Conservation (phyloP, 2,113 vertebrate genomes). For the Ciconia maguari region DNA sequence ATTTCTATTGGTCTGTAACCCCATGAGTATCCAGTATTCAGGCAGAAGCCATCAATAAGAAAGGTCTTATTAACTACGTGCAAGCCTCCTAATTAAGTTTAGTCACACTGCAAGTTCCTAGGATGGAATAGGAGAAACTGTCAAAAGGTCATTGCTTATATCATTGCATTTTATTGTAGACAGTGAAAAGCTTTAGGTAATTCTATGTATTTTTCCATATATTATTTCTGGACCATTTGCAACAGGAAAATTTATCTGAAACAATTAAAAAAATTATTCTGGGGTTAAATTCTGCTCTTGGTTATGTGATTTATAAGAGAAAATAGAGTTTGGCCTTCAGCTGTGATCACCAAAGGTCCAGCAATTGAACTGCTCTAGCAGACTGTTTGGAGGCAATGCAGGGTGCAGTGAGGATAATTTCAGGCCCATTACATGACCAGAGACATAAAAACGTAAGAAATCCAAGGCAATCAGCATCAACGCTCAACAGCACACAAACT, state of each 20-base stretch:
- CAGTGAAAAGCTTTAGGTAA: background rate
- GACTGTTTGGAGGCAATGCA: background rate
- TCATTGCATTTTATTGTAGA: background rate
- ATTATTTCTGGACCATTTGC: background rate
- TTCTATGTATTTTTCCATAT: background rate
- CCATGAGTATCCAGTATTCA: background rate
- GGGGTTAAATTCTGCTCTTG: background rate
- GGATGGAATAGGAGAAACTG: background rate
- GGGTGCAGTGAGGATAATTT: background rate
- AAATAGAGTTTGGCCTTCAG: background rate
- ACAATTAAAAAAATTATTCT: background rate
- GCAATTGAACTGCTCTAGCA: background rate
- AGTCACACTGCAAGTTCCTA: background rate
- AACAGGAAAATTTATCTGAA: background rate
- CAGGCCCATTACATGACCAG: background rate
- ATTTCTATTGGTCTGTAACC: background rate
- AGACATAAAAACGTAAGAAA: background rate
- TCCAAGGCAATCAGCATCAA: background rate
- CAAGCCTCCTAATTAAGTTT: slow-evolving; percentile 22
- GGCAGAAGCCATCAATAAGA: background rate
- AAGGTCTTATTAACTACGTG: background rate
- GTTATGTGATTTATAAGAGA: background rate
- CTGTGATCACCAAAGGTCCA: background rate
- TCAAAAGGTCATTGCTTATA: background rate
- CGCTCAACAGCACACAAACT: background rate